Percentiles rank a stretch among this genome's conserved stretches.
Conservation (phyloP, 2,888 invertebrate species). For the Lysandra bellargus region DNA sequence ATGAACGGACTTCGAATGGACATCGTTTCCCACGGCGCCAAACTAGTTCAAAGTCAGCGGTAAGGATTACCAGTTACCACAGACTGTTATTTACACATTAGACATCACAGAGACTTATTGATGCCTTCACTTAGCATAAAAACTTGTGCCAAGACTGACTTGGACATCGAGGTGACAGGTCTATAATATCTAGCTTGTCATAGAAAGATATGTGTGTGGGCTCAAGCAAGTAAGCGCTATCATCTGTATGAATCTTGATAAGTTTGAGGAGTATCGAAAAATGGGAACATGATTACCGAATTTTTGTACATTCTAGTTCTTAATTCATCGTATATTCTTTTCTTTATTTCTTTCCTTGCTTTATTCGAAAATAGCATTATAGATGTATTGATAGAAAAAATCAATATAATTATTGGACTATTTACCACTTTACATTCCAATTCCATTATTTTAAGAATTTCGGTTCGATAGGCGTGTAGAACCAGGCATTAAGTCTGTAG, state of each 20-base stretch:
- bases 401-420: background rate
- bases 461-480: background rate
- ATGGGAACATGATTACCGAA: no score
- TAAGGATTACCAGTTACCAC: slow-evolving; percentile 39
- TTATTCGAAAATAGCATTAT: no score
- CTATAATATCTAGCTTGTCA: background rate
- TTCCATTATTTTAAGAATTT: background rate
- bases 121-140: background rate
- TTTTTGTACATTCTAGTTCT: no score
- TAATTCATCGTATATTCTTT: no score
- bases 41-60: slow-evolving; percentile 46
- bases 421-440: background rate
- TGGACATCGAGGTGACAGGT: background rate
- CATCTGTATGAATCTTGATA: no score
- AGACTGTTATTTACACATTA: slow-evolving; percentile 31
- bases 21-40: slow-evolving; percentile 45
- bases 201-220: no score
- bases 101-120: background rate
- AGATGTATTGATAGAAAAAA: no score
- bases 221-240: no score
- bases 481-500: background rate
- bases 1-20: slow-evolving; percentile 34
- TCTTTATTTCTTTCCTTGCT: no score
- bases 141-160: background rate
- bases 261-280: no score